Evolutionary conservation across 1,140 invertebrate genomes (phyloP), one percentile per base, ranked within the genome.

Genomic region (Nymphalis io): DNA sequence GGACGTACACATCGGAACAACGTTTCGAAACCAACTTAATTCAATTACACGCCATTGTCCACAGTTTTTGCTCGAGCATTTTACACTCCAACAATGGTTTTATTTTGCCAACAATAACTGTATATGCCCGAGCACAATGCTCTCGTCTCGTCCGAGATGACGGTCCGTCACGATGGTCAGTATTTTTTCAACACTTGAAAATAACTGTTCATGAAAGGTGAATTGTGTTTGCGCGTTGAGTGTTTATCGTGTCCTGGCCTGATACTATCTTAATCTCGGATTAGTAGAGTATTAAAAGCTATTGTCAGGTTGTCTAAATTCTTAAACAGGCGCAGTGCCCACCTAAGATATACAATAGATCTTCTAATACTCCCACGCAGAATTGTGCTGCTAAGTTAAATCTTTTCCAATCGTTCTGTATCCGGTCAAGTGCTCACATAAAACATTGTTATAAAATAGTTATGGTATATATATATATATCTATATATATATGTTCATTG

Each of bases 51-150:
- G 33, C 75, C 60, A 84, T 85, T 86, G 81, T 86, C 60, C 68
- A 44, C 57, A 70, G 76, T 85, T 85, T 87, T 87, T 88, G 82
- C 82, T 72, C 70, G 21, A 74, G 73, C 70, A 73, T 78, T 82
- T 82, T 76, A 81, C 70, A 80, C 69, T 68, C 58, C 70, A 80
- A 88, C 85, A 90, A 87, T 82, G 67, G 71, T 79, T 76, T 82
- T 89, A 89, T 90, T 90, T 89, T 88, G 88, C 79, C 86, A 89
- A 90, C 87, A 90, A 87, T 89, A 86, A 88, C 84, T 82, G 82
- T 84, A 82, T 80, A 82, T 80, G 79, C 69, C 51, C 38, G 68
- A 65, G 68, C 72, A 85, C 78, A 82, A 85, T 80, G 59, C 44
- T 33, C 55, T 68, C 64, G 38, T 76, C 63, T 75, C 68, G 72